These are phyloP conservation scores for Ameiurus melas DNA, from an alignment of 2,113 vertebrate genomes.

Conservation along the genomic window DNA sequence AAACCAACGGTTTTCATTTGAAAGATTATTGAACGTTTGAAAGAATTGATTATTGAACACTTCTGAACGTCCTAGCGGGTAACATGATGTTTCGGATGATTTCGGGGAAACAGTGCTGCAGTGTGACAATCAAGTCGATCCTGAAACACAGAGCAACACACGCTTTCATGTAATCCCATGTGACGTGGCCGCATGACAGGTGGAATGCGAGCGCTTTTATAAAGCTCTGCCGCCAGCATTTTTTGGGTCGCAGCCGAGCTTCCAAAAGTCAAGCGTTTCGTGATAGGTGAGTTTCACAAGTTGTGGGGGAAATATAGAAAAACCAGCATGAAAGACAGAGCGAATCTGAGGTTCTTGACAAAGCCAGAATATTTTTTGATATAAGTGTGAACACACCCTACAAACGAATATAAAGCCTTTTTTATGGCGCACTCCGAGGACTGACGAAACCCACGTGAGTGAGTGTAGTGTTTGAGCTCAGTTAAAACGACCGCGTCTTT, in stretches of 20 bases:
- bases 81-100: not conserved
- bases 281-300: not conserved
- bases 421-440: too few relatives aligned
- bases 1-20: not conserved
- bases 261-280: not conserved
- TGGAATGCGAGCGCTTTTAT: not conserved
- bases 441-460: too few relatives aligned
- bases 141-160: not conserved
- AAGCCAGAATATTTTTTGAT: not conserved
- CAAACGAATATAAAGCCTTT: too few relatives aligned
- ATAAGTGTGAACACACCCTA: too few relatives aligned
- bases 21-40: not conserved
- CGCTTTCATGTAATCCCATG: not conserved
- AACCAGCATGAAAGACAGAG: not conserved
- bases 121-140: not conserved
- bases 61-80: not conserved
- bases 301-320: not conserved
- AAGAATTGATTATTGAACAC: not conserved
- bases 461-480: too few relatives aligned
- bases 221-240: not conserved
- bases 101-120: not conserved
- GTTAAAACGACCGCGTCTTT: too few relatives aligned
- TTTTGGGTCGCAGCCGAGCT: not conserved
- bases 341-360: not conserved
- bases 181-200: not conserved